Percentiles rank a stretch among this genome's conserved stretches.
Evolutionary conservation across 2,113 vertebrate genomes (phyloP).

Genomic region (Globicephala melas): DNA sequence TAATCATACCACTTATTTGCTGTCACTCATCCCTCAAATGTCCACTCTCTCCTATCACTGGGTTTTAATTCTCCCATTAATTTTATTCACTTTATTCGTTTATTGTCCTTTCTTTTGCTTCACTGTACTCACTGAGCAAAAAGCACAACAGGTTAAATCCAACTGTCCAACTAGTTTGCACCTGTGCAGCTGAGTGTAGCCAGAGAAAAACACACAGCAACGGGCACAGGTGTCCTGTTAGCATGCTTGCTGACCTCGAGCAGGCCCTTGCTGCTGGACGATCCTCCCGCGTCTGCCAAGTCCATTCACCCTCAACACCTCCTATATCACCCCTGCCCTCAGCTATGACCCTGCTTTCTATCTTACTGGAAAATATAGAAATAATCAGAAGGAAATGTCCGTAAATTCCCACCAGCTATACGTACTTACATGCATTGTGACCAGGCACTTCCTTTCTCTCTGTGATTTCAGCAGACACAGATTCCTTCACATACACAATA

Average conservation of each 20-base stretch:
- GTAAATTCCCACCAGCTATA: not conserved
- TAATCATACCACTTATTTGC: not conserved
- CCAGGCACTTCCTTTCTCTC: not conserved
- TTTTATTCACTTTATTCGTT: not conserved
- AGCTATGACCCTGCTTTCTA: not conserved
- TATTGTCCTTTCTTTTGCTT: not conserved
- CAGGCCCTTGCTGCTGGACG: not conserved
- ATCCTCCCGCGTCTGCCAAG: rapidly evolving
- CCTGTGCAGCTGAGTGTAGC: not conserved
- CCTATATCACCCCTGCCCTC: not conserved
- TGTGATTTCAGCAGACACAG: not conserved
- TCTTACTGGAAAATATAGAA: not conserved
- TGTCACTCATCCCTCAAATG: not conserved
- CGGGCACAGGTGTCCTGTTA: rapidly evolving
- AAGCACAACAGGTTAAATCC: not conserved
- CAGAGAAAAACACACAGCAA: not conserved
- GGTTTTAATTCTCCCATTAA: not conserved
- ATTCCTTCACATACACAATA: not conserved
- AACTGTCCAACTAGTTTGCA: not conserved
- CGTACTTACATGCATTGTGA: rapidly evolving
- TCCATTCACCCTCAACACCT: not conserved
- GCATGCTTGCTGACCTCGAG: too few species aligned
- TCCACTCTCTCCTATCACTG: not conserved
- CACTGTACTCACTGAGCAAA: not conserved
- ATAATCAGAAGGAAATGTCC: not conserved